Conservation (phyloP, 2,797 vertebrate species). For the Sarcoramphus papa region DNA sequence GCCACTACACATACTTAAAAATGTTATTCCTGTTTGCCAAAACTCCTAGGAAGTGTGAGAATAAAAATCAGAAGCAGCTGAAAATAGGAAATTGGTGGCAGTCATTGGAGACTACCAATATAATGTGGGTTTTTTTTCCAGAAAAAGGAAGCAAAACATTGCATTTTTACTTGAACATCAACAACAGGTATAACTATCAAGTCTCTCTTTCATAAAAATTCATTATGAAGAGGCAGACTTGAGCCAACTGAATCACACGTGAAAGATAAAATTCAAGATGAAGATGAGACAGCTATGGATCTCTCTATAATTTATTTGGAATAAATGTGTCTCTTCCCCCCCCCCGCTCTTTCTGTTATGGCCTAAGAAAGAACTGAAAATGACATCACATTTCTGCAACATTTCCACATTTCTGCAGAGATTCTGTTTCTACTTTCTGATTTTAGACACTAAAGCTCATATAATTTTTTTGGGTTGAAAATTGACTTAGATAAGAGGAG, state of each 20-base stretch:
- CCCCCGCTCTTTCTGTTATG: background rate
- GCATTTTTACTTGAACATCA: background rate
- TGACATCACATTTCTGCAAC: background rate
- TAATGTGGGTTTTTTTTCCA: background rate
- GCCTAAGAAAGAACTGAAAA: background rate
- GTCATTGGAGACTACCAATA: background rate
- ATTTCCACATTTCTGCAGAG: background rate
- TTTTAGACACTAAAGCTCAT: background rate
- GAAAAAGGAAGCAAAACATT: background rate
- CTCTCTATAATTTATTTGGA: background rate
- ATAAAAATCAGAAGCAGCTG: background rate
- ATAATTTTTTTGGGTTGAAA: background rate
- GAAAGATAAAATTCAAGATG: conserved; percentile 11
- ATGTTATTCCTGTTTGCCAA: background rate
- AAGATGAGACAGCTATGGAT: background rate
- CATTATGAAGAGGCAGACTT: background rate
- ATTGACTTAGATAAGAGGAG: background rate
- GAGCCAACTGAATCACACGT: background rate
- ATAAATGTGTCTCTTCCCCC: background rate
- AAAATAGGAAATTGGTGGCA: background rate
- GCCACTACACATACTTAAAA: background rate
- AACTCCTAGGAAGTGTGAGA: background rate
- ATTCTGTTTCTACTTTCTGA: background rate
- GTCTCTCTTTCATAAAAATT: background rate
- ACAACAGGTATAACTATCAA: background rate